These are phyloP conservation scores for Caenorhabditis imperialis DNA, from an alignment of 2,888 invertebrate genomes.

Conservation along the genomic window DNA sequence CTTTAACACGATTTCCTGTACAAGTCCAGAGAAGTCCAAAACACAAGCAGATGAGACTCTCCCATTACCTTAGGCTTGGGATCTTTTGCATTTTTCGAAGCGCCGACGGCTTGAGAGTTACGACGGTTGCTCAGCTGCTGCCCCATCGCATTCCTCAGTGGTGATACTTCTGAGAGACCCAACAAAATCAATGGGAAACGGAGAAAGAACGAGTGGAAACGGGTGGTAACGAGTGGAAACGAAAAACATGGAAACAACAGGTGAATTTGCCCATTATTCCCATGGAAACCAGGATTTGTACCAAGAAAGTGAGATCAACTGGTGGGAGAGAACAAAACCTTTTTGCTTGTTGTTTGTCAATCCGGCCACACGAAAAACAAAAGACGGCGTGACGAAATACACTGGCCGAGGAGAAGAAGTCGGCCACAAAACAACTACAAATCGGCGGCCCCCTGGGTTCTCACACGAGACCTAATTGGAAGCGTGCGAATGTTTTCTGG, in stretches of 20 bases:
- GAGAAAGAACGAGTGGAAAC: slow-evolving; percentile 5
- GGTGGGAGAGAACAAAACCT: no score
- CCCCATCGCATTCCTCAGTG: slow-evolving; percentile 59
- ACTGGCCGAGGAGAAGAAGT: not conserved
- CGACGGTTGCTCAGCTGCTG: slow-evolving; percentile 62
- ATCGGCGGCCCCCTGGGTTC: slow-evolving; percentile 30
- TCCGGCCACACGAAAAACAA: slow-evolving; percentile 3
- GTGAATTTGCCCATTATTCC: no score
- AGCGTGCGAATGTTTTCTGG: slow-evolving; percentile 40
- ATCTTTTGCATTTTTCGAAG: slow-evolving; percentile 38
- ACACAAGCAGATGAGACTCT: no score
- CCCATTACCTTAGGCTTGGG: slow-evolving; percentile 40
- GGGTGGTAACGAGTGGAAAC: slow-evolving; percentile 6
- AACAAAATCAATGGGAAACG: not conserved
- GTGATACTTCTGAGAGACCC: slow-evolving; percentile 14
- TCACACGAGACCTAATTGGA: slow-evolving; percentile 43
- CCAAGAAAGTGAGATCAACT: no score
- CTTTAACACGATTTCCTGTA: no score
- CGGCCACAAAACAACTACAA: slow-evolving; percentile 21
- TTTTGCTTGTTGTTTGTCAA: no score
- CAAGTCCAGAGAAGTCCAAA: no score
- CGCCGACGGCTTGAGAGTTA: slow-evolving; percentile 52
- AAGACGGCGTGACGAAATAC: slow-evolving; percentile 10
- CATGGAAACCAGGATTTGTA: no score
- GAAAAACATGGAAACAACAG: not conserved